Evolutionary conservation across 1,140 invertebrate species (phyloP).

Genomic region (Asbolus verrucosus): DNA sequence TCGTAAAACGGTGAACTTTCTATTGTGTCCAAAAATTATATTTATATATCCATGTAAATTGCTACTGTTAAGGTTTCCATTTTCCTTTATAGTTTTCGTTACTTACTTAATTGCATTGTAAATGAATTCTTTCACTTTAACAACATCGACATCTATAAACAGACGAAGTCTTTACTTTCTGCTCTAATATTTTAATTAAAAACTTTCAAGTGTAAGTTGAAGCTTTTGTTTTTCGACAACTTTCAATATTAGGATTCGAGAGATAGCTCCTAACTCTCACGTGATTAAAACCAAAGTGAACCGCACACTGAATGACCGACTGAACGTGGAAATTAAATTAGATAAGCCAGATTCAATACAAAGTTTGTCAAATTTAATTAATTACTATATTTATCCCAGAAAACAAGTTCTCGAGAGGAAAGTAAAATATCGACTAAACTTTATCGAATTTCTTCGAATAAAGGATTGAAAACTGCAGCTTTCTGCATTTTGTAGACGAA

Average conservation of each 20-base stretch:
- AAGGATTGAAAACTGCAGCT: no score
- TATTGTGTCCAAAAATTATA: constrained; percentile 44
- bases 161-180: background rate
- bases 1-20: constrained; percentile 30
- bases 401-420: no score
- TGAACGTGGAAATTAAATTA: background rate
- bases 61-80: constrained; percentile 18
- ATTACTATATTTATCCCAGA: no score
- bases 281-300: constrained; percentile 30
- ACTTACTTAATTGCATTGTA: constrained; percentile 14
- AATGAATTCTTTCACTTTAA: constrained; percentile 8
- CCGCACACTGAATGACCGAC: constrained; percentile 19
- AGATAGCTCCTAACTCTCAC: constrained; percentile 30
- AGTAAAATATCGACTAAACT: no score
- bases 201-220: constrained; percentile 21
- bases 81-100: constrained; percentile 14
- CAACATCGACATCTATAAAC: background rate
- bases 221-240: constrained; percentile 27
- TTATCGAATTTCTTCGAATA: no score
- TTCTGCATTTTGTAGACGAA: no score
- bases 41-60: constrained; percentile 24
- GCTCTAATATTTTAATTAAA: constrained; percentile 34
- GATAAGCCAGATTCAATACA: constrained; percentile 14
- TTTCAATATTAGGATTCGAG: constrained; percentile 31
- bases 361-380: constrained; percentile 6